Percentiles rank a stretch among this genome's conserved stretches.
Evolutionary conservation across 2,113 vertebrate species (phyloP).

Genomic region (Globicephala melas): DNA sequence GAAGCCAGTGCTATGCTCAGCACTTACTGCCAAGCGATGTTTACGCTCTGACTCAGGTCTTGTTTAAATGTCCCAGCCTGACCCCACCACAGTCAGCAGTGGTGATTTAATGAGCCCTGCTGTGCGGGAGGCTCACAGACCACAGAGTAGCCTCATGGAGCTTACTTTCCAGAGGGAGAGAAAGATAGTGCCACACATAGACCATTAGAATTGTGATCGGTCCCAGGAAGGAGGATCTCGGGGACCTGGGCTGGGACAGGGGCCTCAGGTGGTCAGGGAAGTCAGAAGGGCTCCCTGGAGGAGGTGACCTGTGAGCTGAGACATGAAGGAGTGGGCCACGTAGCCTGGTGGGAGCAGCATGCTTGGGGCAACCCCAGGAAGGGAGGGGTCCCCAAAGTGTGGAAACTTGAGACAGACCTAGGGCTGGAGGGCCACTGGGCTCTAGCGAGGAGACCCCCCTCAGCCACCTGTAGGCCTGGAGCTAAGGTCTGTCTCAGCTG

Average conservation of each 20-base stretch:
- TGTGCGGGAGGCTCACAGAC: not conserved
- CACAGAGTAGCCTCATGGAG: not conserved
- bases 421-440: not conserved
- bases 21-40: fast-evolving
- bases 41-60: not conserved
- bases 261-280: not conserved
- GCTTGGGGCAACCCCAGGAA: not conserved
- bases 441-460: not conserved
- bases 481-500: not conserved
- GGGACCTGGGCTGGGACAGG: not conserved
- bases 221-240: not conserved
- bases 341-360: not conserved
- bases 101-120: not conserved
- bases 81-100: not conserved
- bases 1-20: not conserved
- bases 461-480: not conserved
- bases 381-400: not conserved
- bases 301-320: not conserved
- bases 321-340: fast-evolving
- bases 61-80: not conserved
- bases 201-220: not conserved
- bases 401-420: no score
- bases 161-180: not conserved
- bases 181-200: not conserved
- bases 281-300: not conserved